Evolutionary conservation across 2,888 invertebrate species (phyloP).

Genomic region (Dione vanillae): DNA sequence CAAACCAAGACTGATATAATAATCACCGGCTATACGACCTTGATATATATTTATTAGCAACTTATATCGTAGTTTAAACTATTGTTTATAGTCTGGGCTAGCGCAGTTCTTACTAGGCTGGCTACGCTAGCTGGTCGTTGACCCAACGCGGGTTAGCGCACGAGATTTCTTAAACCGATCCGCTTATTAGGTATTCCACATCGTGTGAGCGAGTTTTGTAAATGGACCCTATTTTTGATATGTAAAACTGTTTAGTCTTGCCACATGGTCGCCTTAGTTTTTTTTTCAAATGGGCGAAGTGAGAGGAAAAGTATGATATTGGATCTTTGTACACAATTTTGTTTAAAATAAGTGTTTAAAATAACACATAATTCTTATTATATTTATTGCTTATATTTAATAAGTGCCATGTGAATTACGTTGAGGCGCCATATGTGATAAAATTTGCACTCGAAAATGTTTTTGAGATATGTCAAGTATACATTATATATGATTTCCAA

Average conservation of each 20-base stretch:
- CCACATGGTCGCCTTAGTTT: conserved; percentile 20
- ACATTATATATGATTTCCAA: background rate
- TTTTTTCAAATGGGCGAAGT: background rate
- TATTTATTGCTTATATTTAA: background rate
- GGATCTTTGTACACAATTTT: background rate
- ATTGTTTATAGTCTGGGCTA: conserved; percentile 66
- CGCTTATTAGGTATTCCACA: conserved; percentile 78
- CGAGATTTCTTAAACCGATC: conserved; percentile 80
- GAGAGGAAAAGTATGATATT: background rate
- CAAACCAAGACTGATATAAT: conserved; percentile 29
- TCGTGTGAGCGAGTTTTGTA: conserved; percentile 59
- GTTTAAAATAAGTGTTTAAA: background rate
- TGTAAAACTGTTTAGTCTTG: conserved; percentile 50
- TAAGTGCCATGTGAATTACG: background rate
- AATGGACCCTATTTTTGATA: conserved; percentile 59
- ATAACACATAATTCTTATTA: background rate
- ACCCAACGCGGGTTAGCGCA: conserved; percentile 74
- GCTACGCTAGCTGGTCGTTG: conserved; percentile 59
- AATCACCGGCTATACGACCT: conserved; percentile 28
- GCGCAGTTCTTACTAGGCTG: conserved; percentile 66
- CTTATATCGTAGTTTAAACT: conserved; percentile 60
- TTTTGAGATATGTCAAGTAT: background rate
- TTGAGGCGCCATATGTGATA: conserved; percentile 2
- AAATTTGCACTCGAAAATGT: background rate
- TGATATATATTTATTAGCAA: conserved; percentile 44